Base-by-base conservation (phyloP, 1,140 invertebrate species). In the Artemia franciscana region DNA sequence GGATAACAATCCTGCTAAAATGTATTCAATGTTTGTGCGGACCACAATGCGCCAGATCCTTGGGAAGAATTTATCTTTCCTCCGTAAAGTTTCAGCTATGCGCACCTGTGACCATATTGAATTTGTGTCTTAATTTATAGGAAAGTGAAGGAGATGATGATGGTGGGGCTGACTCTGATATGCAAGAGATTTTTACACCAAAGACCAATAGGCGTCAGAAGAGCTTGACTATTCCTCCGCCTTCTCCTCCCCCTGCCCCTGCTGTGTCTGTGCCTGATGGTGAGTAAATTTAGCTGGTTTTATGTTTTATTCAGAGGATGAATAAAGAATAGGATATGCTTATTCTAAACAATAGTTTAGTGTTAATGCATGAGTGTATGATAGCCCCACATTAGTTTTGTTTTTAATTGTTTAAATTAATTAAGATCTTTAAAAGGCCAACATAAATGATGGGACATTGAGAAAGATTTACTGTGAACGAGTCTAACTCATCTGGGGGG, bases 81-180 rank as follows among this genome's bases (percentile, higher is more conserved):
- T 18, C 61, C 56, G 26, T 59, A n/a, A 57, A 66, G 63, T 24
- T 24, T 61, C 58, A 60, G 25, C n/a, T 64, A 63, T 58, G 66
- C 63, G 58, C 25, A 28, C 23, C 5, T 62, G 26, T 15, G 18
- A 27, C 15, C 57, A 39, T 24, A 56, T 23, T 56, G 27, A 59
- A 24, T 2, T 62, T 66, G 60, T 60, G 51, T 60, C 62, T 59
- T 24, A 5, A 26, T 67, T 66, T 70, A 12, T 66, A 86, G 84
- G 86, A 89, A 67, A 87, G 85, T 69, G 86, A 89, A 24, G 73
- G 75, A 60, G 81, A 82, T 63, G 80, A 83, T 5, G 85, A 84
- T 26, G 80, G 77, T 5, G 83, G 80, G 59, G 77, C 74, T 57
- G 84, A 85, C 62, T 81, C 82, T 84, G 67, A 84, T 82, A 67